Evolutionary conservation across 2,888 invertebrate genomes (phyloP), one percentile per base, ranked within the genome.

Genomic region (Napeogenes sylphis): DNA sequence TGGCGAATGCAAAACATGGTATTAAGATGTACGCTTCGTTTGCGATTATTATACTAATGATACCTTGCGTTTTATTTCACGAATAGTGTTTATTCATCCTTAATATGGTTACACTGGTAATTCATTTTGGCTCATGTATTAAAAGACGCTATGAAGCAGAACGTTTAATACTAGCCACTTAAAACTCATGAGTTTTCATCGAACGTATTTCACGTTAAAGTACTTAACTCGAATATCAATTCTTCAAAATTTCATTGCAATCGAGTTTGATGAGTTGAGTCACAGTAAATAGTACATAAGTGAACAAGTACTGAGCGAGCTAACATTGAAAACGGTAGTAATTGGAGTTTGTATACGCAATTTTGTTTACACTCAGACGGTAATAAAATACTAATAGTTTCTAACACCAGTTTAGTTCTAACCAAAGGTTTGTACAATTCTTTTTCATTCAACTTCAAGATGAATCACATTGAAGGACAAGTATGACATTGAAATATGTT

Each of bases 1-100:
- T 64, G 71, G 61, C 71, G 74, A 68, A 75, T 73, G 75, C 70
- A 72, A 75, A 77, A 67, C 71, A 72, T 68, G 71, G 69, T 73
- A 74, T 75, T 74, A 73, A 61, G 63, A 54, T 61, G 63, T 58
- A 55, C 63, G 61, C 63, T 63, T 64, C 60, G 58, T 68, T 68
- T 65, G 62, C 62, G 59, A 67, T 58, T 67, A 56, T 62, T 67
- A 62, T 64, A 62, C 66, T 56, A 64, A 67, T 64, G 64, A 33
- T 32, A 45, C 38, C n/a, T 42, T 47, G 55, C 33, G 51, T 51
- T 51, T 30, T 51, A 51, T 51, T 51, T 30, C 4, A 30, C 51
- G 8, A 2, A 21, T 5, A n/a, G 47, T 47, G 30, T 51, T 4
- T 8, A 42, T 30, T 30, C 51, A 51, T 51, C 13, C 51, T 10